phyloP scores from a whole-genome alignment of 2,113 vertebrate genomes.

The Apaloderma vittatum region DNA sequence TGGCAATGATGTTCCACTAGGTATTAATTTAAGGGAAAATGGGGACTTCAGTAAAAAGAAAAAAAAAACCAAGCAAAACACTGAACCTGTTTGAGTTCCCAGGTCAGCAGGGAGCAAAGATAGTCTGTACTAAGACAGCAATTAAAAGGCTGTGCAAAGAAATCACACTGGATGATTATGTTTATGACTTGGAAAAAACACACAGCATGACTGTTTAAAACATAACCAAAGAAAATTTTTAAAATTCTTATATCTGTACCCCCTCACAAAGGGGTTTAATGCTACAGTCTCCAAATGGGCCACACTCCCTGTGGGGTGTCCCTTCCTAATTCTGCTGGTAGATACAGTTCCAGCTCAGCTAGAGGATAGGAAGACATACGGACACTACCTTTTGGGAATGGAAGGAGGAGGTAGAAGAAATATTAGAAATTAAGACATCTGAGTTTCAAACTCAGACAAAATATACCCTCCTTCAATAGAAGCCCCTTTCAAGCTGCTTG shows the following conservation, averaged over 20 bases:
- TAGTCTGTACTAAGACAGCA: neutral
- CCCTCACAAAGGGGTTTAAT: neutral
- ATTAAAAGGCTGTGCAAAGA: neutral
- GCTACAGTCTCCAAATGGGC: neutral
- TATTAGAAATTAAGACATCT: constrained; percentile 11
- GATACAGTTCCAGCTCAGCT: neutral
- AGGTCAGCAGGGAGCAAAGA: neutral
- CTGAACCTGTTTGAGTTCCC: neutral
- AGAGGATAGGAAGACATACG: neutral
- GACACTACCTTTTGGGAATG: neutral
- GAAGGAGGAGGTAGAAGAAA: neutral
- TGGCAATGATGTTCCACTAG: neutral
- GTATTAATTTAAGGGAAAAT: neutral
- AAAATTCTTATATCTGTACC: neutral
- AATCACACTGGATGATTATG: neutral
- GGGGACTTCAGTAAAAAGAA: neutral
- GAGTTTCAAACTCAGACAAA: neutral
- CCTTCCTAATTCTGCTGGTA: neutral
- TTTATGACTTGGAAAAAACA: neutral
- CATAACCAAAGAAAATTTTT: neutral
- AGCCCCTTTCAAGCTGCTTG: constrained; percentile 32
- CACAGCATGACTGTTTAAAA: neutral
- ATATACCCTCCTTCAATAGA: constrained; percentile 14
- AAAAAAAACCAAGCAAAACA: neutral
- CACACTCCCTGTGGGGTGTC: neutral